Conservation (phyloP, 2,797 vertebrate species). For the Gymnothorax reevesii region DNA sequence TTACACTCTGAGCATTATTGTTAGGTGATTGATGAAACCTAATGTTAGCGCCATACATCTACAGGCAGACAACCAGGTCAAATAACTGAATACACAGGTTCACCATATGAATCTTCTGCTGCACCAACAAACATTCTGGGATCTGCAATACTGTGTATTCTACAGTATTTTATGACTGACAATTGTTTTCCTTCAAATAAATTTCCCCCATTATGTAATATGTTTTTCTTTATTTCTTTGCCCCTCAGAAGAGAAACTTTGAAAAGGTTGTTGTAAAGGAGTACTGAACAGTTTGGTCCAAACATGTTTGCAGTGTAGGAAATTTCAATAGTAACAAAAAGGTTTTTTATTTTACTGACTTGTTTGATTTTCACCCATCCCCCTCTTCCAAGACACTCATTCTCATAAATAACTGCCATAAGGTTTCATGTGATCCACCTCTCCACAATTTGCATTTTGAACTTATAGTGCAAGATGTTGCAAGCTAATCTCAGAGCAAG, state of each 20-base stretch:
- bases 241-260: background rate
- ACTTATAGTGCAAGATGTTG: background rate
- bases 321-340: too few relatives aligned
- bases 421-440: background rate
- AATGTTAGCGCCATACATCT: constrained; percentile 14
- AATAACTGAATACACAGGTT: background rate
- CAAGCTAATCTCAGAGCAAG: background rate
- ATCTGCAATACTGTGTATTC: background rate
- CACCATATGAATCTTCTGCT: background rate
- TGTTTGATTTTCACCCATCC: background rate
- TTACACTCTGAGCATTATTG: background rate
- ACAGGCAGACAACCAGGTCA: constrained; percentile 1
- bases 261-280: background rate
- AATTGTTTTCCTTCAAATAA: background rate
- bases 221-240: background rate
- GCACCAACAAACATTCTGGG: constrained; percentile 2
- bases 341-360: background rate
- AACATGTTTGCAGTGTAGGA: background rate
- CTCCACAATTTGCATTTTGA: background rate
- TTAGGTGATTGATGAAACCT: background rate
- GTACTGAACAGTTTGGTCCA: background rate
- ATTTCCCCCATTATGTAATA: background rate
- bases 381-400: background rate
- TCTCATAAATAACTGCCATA: background rate
- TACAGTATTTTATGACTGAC: background rate